Conservation (phyloP, 2,888 invertebrate genomes). For the Noctua comes region DNA sequence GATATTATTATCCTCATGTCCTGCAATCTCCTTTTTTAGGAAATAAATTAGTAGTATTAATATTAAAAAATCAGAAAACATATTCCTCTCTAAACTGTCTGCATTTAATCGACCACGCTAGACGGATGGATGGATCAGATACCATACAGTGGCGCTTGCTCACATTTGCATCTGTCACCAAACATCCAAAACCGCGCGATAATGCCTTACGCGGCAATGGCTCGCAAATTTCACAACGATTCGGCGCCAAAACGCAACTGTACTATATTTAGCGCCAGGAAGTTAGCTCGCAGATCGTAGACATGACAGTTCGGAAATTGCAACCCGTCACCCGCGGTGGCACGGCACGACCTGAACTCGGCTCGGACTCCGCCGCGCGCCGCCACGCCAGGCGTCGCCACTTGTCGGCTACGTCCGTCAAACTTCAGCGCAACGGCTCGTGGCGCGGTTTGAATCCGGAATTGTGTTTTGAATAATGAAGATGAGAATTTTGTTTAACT, state of each 20-base stretch:
- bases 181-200: conserved; percentile 23
- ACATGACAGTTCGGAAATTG: conserved; percentile 83
- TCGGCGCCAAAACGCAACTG: conserved; percentile 48
- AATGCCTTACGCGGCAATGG: conserved; percentile 40
- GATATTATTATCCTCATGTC: no score
- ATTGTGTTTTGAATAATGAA: conserved; percentile 52
- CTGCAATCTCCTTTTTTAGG: no score
- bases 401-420: conserved; percentile 55
- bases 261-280: conserved; percentile 49
- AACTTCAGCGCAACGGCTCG: conserved; percentile 42
- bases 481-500: conserved; percentile 38
- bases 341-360: conserved; percentile 45
- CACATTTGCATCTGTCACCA: conserved; percentile 30
- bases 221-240: conserved; percentile 36
- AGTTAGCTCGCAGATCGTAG: conserved; percentile 48
- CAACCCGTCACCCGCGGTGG: conserved; percentile 68
- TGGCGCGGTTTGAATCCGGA: conserved; percentile 47
- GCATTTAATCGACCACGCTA: not conserved
- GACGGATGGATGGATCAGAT: not conserved
- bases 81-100: not conserved
- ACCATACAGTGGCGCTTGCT: not conserved
- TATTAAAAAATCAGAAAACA: not conserved
- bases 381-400: conserved; percentile 35
- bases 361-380: not conserved
- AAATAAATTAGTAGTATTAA: no score